Percentiles rank a stretch among this genome's conserved stretches.
Evolutionary conservation across 2,888 invertebrate genomes (phyloP).

Genomic region (Sicus ferrugineus): DNA sequence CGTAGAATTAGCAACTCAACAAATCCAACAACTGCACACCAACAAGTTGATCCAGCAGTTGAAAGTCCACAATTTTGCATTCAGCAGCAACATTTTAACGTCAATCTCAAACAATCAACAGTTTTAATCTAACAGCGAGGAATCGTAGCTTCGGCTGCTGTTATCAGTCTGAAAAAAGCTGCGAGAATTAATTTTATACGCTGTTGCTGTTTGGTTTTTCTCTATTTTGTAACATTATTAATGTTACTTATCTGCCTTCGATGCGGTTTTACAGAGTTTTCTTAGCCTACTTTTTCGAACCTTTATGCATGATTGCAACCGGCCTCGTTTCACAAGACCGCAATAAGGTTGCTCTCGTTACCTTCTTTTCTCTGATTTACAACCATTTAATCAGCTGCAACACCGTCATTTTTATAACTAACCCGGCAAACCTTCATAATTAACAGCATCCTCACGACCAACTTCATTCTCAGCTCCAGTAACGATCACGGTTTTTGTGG

Average conservation of each 20-base stretch:
- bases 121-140: too few species aligned
- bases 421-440: neutral
- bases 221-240: neutral
- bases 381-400: neutral
- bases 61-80: too few species aligned
- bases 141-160: too few species aligned
- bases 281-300: conserved; percentile 15
- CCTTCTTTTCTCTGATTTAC: neutral
- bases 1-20: too few species aligned
- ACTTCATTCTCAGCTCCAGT: neutral
- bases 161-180: too few species aligned
- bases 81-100: too few species aligned
- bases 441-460: neutral
- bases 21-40: too few species aligned
- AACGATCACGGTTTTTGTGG: too few species aligned
- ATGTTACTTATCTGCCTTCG: neutral
- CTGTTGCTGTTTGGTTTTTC: neutral
- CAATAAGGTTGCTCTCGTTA: neutral
- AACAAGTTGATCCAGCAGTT: too few species aligned
- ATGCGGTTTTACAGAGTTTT: neutral
- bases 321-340: neutral
- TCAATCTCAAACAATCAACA: too few species aligned
- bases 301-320: neutral
- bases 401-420: neutral
- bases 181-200: too few species aligned